Percentiles rank a stretch among this genome's conserved stretches.
These are phyloP conservation scores for Prorops nasuta DNA, from an alignment of 1,140 invertebrate species.

Conservation along the genomic window DNA sequence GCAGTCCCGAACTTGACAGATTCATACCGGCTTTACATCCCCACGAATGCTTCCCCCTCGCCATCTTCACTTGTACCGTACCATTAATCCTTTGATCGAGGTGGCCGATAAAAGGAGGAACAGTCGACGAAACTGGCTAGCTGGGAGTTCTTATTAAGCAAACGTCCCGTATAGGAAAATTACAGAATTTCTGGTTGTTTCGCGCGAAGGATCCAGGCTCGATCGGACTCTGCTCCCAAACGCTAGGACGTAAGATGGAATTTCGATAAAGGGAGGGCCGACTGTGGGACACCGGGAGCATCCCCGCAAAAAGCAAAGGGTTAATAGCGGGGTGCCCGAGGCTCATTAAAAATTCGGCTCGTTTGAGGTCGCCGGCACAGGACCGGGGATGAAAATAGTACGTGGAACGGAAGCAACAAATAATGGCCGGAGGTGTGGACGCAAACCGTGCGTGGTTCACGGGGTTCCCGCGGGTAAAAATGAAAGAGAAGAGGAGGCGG, in stretches of 20 bases:
- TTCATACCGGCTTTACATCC: constrained; percentile 13
- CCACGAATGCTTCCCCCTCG: constrained; percentile 13
- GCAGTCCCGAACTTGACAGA: constrained; percentile 14
- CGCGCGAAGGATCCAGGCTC: no score
- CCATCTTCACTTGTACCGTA: constrained; percentile 29
- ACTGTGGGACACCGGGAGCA: no score
- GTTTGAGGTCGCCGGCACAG: no score
- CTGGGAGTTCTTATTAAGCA: no score
- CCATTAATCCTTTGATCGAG: constrained; percentile 44
- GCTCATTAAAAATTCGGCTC: constrained; percentile 39
- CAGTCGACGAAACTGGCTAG: no score
- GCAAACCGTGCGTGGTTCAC: constrained; percentile 45
- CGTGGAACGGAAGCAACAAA: constrained; percentile 54
- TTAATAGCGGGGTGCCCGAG: no score
- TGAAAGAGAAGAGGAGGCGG: neutral
- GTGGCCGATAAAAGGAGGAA: constrained; percentile 36
- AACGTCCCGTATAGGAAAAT: no score
- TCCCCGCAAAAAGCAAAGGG: no score
- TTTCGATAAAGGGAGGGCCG: no score
- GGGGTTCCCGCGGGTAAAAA: neutral
- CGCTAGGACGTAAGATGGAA: no score
- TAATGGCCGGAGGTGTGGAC: constrained; percentile 51
- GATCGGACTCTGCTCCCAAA: no score
- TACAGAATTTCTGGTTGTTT: no score
- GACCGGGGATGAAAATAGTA: constrained; percentile 46